These are phyloP conservation scores for Rosalia funebris DNA, from an alignment of 2,888 invertebrate species.

Conservation along the genomic window DNA sequence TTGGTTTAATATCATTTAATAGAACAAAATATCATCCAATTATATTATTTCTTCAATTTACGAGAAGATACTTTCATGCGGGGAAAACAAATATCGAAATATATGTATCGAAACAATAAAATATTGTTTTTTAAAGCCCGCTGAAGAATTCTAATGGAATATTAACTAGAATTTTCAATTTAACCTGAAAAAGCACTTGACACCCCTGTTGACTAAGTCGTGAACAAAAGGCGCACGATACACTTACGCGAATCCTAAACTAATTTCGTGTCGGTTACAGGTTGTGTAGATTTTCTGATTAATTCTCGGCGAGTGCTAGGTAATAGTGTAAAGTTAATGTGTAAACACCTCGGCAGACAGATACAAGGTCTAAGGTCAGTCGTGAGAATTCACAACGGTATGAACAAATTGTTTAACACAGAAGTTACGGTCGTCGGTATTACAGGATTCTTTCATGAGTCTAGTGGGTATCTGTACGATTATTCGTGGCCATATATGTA, in stretches of 20 bases:
- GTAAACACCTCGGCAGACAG: slow-evolving; percentile 58
- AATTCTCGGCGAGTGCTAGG: slow-evolving; percentile 46
- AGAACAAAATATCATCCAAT: no score
- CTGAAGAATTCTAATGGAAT: no score
- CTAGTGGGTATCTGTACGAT: no score
- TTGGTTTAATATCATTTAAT: no score
- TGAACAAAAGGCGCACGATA: slow-evolving; percentile 33
- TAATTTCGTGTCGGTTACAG: slow-evolving; percentile 31
- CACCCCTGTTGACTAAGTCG: slow-evolving; percentile 32
- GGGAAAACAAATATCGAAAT: no score
- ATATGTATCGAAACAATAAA: no score
- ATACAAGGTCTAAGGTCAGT: slow-evolving; percentile 54
- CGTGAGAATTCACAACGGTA: slow-evolving; percentile 57
- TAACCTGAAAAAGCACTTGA: no score
- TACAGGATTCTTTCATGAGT: background rate
- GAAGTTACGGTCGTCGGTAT: slow-evolving; percentile 47
- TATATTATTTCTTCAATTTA: no score
- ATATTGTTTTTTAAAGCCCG: no score
- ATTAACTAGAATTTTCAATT: no score
- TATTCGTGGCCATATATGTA: no score
- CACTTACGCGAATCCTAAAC: slow-evolving; percentile 22
- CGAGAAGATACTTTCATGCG: no score
- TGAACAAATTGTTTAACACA: slow-evolving; percentile 57
- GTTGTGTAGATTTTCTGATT: slow-evolving; percentile 53
- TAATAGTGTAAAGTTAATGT: slow-evolving; percentile 56